Evolutionary conservation across 2,888 invertebrate species (phyloP).

Genomic region (Drosophila pegasa): DNA sequence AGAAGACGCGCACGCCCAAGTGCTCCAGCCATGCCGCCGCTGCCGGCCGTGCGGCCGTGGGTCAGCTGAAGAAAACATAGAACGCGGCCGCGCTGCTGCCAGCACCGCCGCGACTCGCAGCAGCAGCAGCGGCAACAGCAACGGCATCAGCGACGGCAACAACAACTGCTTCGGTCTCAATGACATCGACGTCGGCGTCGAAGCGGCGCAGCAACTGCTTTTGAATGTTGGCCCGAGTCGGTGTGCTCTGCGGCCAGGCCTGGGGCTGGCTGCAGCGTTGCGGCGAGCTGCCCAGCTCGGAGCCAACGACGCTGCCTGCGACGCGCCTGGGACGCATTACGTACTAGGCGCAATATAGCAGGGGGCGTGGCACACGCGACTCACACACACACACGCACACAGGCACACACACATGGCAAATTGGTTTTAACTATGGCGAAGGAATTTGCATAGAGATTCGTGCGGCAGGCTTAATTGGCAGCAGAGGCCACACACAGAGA

Average conservation of each 20-base stretch:
- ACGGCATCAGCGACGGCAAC: too few relatives aligned
- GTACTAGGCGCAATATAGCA: constrained; percentile 45
- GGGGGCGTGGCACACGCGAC: constrained; percentile 54
- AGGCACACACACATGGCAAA: constrained; percentile 4
- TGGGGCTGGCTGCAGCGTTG: constrained; percentile 74
- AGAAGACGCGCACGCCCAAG: constrained; percentile 81
- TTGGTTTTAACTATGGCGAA: constrained; percentile 19
- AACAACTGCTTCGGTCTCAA: constrained; percentile 31
- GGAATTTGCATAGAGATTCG: constrained; percentile 38
- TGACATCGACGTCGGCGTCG: constrained; percentile 45
- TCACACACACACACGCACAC: constrained; percentile 8
- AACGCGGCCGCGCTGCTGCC: constrained; percentile 74
- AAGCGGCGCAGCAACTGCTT: constrained; percentile 74
- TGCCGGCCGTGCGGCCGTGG: constrained; percentile 34
- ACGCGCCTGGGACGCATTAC: constrained; percentile 69
- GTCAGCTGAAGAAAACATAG: constrained; percentile 79
- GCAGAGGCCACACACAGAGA: constrained; percentile 15
- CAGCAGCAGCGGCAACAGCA: constrained; percentile 24
- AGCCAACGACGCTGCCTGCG: constrained; percentile 67
- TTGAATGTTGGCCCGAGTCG: constrained; percentile 78
- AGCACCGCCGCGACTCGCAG: constrained; percentile 32
- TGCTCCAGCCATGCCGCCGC: constrained; percentile 38
- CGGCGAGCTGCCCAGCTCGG: constrained; percentile 70
- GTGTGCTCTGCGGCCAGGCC: constrained; percentile 69
- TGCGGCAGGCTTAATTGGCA: constrained; percentile 16